These are phyloP conservation scores for Coenobita brevimanus DNA, from an alignment of 1,140 invertebrate species.

Conservation along the genomic window DNA sequence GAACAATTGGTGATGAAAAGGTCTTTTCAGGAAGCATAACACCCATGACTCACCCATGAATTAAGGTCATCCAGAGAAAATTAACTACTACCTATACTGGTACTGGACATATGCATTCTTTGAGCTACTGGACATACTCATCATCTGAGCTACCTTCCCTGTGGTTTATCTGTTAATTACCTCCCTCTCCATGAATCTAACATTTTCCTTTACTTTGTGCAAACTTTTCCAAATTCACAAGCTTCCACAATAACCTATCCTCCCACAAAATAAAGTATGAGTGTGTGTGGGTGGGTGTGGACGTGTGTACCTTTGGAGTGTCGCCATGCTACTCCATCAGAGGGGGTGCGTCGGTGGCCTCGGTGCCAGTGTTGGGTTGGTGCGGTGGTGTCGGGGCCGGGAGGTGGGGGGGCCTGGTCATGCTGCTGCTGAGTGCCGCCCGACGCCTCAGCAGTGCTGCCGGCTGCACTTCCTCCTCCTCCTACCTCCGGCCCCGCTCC, in stretches of 20 bases:
- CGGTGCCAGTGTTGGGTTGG: constrained; percentile 43
- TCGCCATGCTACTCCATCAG: constrained; percentile 69
- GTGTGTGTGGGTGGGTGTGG: constrained; percentile 3
- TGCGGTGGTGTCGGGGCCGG: constrained; percentile 33
- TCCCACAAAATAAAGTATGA: background rate
- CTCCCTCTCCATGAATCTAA: no score
- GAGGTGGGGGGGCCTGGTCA: constrained; percentile 22
- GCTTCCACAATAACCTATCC: background rate
- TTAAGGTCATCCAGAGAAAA: no score
- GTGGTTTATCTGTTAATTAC: no score
- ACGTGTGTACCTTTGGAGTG: constrained; percentile 68
- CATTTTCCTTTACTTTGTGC: no score
- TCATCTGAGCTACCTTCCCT: no score
- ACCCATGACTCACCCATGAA: no score
- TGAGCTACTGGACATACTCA: no score
- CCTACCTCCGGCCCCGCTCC: constrained; percentile 23
- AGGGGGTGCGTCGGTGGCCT: constrained; percentile 68
- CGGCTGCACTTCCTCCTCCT: constrained; percentile 54
- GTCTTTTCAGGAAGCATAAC: no score
- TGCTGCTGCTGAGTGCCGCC: constrained; percentile 31
- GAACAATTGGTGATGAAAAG: no score
- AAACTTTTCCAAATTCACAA: no score
- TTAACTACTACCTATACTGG: no score
- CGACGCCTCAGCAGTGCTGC: constrained; percentile 36
- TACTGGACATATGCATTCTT: no score